A percentile compares a stretch with the other conserved stretches of the same genome.
These are phyloP conservation scores for Formica aserva DNA, from an alignment of 2,888 invertebrate genomes.

Conservation along the genomic window DNA sequence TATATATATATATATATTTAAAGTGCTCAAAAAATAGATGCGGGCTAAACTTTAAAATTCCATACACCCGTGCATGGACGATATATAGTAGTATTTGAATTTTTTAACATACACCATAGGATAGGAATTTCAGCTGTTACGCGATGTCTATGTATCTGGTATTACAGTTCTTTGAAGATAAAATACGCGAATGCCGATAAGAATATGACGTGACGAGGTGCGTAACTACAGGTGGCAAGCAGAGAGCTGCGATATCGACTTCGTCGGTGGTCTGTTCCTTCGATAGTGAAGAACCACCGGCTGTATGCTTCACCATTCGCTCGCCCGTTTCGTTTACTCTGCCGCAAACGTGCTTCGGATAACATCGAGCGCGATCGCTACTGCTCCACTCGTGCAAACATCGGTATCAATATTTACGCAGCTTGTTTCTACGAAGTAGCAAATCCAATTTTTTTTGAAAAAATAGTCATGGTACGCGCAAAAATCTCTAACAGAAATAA, in stretches of 20 bases:
- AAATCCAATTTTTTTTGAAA: conserved; percentile 33
- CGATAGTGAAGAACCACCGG: conserved; percentile 24
- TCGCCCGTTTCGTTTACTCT: conserved; percentile 30
- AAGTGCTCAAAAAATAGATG: not conserved
- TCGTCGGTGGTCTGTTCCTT: conserved; percentile 17
- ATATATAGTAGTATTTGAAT: not conserved
- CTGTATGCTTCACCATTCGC: conserved; percentile 32
- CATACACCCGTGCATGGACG: too few species aligned
- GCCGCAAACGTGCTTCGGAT: conserved; percentile 35
- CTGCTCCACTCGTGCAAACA: conserved; percentile 23
- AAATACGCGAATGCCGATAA: conserved; percentile 32
- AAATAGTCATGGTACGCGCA: not conserved
- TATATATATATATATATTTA: too few species aligned
- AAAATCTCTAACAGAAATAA: conserved; percentile 31
- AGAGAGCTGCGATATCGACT: conserved; percentile 54
- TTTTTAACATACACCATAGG: not conserved
- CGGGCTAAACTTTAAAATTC: too few species aligned
- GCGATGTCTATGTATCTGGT: not conserved
- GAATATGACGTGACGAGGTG: conserved; percentile 31
- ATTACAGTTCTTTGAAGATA: conserved; percentile 20
- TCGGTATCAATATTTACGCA: conserved; percentile 48
- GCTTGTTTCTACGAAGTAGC: conserved; percentile 1
- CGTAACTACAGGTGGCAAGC: conserved; percentile 52
- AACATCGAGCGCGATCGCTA: conserved; percentile 30
- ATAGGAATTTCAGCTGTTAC: not conserved